Conservation (phyloP, 2,888 invertebrate genomes). For the Oligia fasciuncula region DNA sequence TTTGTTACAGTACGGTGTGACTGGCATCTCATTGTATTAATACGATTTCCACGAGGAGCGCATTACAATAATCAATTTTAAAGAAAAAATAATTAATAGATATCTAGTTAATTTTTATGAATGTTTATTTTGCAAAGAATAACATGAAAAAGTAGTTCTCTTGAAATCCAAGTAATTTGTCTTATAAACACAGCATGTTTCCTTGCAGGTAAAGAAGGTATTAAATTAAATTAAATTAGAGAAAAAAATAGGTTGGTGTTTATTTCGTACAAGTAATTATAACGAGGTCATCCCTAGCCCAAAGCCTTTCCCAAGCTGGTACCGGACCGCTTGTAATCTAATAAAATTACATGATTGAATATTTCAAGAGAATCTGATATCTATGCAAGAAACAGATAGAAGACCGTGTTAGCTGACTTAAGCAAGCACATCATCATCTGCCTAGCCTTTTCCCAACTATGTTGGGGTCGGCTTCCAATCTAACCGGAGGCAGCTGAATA, state of each 20-base stretch:
- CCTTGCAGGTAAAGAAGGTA: too few relatives aligned
- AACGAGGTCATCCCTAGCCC: background rate
- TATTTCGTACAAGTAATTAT: background rate
- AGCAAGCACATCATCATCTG: too few relatives aligned
- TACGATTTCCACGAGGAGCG: background rate
- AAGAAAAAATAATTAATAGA: background rate
- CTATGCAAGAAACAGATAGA: background rate
- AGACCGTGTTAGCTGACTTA: too few relatives aligned
- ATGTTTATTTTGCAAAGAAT: background rate
- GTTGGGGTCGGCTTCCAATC: too few relatives aligned
- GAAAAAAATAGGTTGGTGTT: background rate
- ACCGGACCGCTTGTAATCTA: background rate
- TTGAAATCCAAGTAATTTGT: background rate
- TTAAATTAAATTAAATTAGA: background rate
- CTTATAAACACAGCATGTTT: background rate
- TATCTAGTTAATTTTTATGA: too few relatives aligned
- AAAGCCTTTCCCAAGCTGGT: background rate
- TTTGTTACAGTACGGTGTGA: slow-evolving; percentile 20
- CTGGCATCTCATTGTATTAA: slow-evolving; percentile 1
- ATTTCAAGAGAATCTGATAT: background rate
- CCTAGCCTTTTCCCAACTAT: too few relatives aligned
- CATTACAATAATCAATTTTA: background rate
- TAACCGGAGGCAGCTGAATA: too few relatives aligned
- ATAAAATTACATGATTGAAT: background rate
- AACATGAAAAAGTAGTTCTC: background rate